Percentiles rank a stretch among this genome's conserved stretches.
phyloP scores from a whole-genome alignment of 2,797 vertebrate species.

The Chaenodraco wilsoni region DNA sequence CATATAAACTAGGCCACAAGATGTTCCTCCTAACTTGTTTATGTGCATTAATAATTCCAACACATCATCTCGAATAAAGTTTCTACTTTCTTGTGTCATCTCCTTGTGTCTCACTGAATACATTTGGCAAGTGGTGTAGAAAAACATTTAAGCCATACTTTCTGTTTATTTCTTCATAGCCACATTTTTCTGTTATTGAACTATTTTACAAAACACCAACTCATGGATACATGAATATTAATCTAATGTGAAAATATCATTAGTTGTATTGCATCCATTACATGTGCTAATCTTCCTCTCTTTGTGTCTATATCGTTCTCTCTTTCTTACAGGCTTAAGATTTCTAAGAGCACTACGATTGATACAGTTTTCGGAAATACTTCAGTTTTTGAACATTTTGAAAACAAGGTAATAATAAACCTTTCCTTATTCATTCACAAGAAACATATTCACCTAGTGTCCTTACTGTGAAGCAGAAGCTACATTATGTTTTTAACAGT shows the following conservation, averaged over 20 bases:
- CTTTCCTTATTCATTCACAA: not conserved
- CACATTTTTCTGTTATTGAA: not conserved
- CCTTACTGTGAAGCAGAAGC: not conserved
- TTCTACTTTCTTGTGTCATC: conserved; percentile 9
- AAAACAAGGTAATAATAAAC: conserved; percentile 94
- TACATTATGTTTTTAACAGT: not conserved
- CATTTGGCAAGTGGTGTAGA: conserved; percentile 9
- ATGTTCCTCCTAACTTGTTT: conserved; percentile 48
- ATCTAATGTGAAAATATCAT: not conserved
- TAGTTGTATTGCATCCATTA: not conserved
- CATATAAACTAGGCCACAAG: conserved; percentile 58
- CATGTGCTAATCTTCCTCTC: not conserved
- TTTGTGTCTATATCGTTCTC: conserved; percentile 25
- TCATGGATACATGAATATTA: not conserved
- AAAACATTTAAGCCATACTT: conserved; percentile 6
- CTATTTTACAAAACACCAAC: conserved; percentile 13
- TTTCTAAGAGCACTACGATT: conserved; percentile 97
- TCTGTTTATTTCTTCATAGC: not conserved
- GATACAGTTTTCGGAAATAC: conserved; percentile 99
- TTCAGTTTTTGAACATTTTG: conserved; percentile 99
- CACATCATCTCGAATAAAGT: conserved; percentile 28
- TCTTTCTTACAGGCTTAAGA: conserved; percentile 89
- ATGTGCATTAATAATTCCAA: conserved; percentile 53
- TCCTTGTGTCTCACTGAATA: conserved; percentile 3
- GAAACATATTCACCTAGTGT: not conserved